Evolutionary conservation across 2,888 invertebrate genomes (phyloP).

Genomic region (Notocelia uddmanniana): DNA sequence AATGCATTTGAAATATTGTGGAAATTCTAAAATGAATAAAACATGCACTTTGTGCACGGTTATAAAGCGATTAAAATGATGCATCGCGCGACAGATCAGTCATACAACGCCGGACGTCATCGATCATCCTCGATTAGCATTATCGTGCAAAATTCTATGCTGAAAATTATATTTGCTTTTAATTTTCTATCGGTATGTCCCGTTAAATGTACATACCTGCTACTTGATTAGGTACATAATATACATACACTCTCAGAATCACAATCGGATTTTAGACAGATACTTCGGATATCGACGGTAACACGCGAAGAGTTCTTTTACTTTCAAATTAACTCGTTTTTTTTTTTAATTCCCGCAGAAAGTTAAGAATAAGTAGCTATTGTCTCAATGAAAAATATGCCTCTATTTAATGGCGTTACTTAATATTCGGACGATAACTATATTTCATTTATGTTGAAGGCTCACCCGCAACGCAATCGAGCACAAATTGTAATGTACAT

Average conservation of each 20-base stretch:
- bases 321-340: too few relatives aligned
- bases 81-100: slow-evolving; percentile 39
- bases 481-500: background rate
- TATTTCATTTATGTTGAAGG: background rate
- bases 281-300: too few relatives aligned
- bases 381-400: too few relatives aligned
- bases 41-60: slow-evolving; percentile 37
- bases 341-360: too few relatives aligned
- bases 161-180: slow-evolving; percentile 20
- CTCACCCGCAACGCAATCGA: background rate
- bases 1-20: background rate
- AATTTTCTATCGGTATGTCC: background rate
- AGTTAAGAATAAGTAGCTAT: too few relatives aligned
- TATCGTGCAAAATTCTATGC: slow-evolving; percentile 37
- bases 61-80: slow-evolving; percentile 37
- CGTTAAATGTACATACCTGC: background rate
- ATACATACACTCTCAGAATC: too few relatives aligned
- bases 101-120: slow-evolving; percentile 36
- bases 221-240: too few relatives aligned
- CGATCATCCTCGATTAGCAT: slow-evolving; percentile 39
- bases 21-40: slow-evolving; percentile 32
- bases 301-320: too few relatives aligned
- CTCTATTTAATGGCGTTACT: too few relatives aligned
- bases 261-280: too few relatives aligned
- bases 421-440: too few relatives aligned